Conservation (phyloP, 2,113 vertebrate genomes). For the Carassius gibelio region DNA sequence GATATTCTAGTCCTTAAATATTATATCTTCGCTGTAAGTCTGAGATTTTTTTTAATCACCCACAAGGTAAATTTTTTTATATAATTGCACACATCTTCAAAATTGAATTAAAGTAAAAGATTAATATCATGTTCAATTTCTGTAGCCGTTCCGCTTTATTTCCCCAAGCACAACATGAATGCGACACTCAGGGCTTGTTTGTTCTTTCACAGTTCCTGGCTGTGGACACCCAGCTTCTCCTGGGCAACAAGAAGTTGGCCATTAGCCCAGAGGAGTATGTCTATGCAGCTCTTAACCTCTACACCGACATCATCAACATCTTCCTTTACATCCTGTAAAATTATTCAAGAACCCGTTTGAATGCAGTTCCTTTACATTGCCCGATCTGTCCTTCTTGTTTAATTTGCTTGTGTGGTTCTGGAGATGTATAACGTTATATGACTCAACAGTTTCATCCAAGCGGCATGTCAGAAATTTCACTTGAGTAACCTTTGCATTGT, state of each 20-base stretch:
- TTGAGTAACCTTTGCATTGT: conserved; percentile 35
- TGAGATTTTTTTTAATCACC: too few species aligned
- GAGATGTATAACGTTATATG: conserved; percentile 47
- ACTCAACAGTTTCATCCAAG: conserved; percentile 32
- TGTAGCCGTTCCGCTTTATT: not conserved
- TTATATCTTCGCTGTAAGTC: too few species aligned
- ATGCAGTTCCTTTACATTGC: conserved; percentile 21
- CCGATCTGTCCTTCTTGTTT: conserved; percentile 20
- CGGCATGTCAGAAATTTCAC: conserved; percentile 46
- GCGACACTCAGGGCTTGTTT: not conserved
- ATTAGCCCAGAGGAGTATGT: conserved; percentile 93
- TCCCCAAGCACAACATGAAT: not conserved
- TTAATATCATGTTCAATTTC: too few species aligned
- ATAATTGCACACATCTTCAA: not conserved
- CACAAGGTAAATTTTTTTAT: too few species aligned
- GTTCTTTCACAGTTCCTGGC: conserved; percentile 85
- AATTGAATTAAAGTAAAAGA: not conserved
- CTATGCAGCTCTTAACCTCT: conserved; percentile 92
- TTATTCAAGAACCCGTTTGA: conserved; percentile 35
- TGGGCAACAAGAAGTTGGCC: conserved; percentile 93
- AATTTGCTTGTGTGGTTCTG: conserved; percentile 62
- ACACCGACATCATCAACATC: conserved; percentile 97
- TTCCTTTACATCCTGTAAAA: conserved; percentile 88
- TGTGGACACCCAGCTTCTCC: conserved; percentile 92
- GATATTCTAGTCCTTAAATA: too few species aligned